Evolutionary conservation across 2,888 invertebrate species (phyloP), one percentile per base, ranked within the genome.

Genomic region (Drosophila austrosaltans): DNA sequence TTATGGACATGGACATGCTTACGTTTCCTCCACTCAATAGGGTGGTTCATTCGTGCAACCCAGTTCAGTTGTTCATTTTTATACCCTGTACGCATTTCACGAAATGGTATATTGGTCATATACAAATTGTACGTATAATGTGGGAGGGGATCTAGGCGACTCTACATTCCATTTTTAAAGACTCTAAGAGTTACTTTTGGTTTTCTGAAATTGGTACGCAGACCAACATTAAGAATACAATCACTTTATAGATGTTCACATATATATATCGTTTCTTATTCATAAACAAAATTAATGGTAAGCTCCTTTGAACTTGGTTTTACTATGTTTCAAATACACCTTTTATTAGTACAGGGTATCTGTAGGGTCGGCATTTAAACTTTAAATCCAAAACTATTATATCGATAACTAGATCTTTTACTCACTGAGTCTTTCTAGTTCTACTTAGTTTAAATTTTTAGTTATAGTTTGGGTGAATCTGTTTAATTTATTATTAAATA

Each of bases 1-100:
- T 48, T 12, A 48, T 48, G 25, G 48, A 48, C 48, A 48, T 48
- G 48, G 48, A 48, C 48, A 48, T 48, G 22, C 22, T 48, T 22
- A 48, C 48, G 48, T 48, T 48, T 48, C 8, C 12, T 10, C 22
- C 22, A 48, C 48, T 48, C 25, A 25, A 25, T 10, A 12, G 10
- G 10, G 10, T 48, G 25, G 22, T 48, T 48, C 48, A 48, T 10
- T 48, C 4, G 48, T 20, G 5, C 1, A 48, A 48, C 8, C 22
- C 5, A 48, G 44, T 48, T 48, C 44, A 48, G 4, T 25, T 10
- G 25, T 22, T 48, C 4, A 48, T 48, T 12, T 22, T 22, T 2
- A 48, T 48, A 48, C 48, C 48, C 48, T 25, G 10, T 48, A 48
- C 25, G 22, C 22, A 25, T 25, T 22, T 2, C 22, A 8, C 4